Conservation (phyloP, 2,113 vertebrate species). For the Tachuris rubrigastra region DNA sequence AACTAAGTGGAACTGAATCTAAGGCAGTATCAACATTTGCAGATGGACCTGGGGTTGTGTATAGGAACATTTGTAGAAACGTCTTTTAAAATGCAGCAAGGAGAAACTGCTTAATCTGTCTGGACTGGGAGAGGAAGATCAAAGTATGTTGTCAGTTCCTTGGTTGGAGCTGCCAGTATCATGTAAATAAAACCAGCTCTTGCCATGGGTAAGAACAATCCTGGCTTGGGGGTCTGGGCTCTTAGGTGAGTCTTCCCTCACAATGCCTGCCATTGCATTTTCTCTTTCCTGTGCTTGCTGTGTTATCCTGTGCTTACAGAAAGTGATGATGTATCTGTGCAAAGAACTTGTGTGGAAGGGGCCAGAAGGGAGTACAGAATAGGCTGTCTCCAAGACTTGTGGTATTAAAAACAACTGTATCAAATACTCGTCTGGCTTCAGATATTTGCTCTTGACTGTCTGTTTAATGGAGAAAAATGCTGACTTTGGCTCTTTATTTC, state of each 20-base stretch:
- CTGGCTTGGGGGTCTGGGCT: background rate
- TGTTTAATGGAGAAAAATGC: background rate
- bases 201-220: background rate
- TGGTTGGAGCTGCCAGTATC: background rate
- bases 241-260: background rate
- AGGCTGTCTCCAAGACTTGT: background rate
- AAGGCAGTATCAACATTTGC: background rate
- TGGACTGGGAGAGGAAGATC: background rate
- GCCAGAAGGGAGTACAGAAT: background rate
- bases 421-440: background rate
- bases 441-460: background rate
- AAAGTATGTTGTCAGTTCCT: background rate
- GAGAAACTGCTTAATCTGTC: background rate
- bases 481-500: background rate
- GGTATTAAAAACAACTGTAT: background rate
- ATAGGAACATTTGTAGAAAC: background rate
- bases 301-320: rapidly evolving
- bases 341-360: background rate
- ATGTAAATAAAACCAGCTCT: background rate
- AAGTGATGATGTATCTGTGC: background rate
- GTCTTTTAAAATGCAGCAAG: background rate
- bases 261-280: background rate
- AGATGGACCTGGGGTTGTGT: background rate
- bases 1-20: background rate
- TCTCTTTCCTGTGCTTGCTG: background rate